phyloP scores from a whole-genome alignment of 2,113 vertebrate genomes.

The Hystrix cristata region DNA sequence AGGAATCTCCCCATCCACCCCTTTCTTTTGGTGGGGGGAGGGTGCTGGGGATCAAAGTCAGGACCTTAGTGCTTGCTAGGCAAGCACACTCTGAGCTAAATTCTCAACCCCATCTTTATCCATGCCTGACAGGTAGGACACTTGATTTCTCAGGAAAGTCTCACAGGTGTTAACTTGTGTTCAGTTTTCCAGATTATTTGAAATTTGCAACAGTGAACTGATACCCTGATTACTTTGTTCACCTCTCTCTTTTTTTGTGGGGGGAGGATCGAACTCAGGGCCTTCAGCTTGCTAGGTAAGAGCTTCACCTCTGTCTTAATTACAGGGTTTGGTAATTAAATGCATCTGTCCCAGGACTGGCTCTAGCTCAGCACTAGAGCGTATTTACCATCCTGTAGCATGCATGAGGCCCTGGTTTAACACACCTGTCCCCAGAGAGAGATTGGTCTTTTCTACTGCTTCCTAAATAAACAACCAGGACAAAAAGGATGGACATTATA shows the following conservation, averaged over 20 bases:
- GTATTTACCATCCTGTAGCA: background rate
- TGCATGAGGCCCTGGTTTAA: background rate
- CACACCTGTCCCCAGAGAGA: background rate
- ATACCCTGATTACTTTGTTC: background rate
- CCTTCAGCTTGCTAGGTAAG: too few species aligned
- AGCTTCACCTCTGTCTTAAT: background rate
- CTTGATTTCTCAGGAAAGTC: background rate
- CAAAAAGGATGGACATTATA: background rate
- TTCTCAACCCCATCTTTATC: too few species aligned
- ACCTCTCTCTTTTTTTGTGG: background rate
- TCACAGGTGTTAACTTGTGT: background rate
- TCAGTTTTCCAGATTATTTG: background rate
- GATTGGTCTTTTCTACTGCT: background rate
- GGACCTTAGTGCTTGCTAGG: too few species aligned
- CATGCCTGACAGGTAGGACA: background rate
- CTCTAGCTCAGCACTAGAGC: background rate
- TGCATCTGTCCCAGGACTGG: background rate
- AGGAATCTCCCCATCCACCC: background rate
- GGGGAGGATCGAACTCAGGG: too few species aligned
- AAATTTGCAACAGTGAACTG: background rate
- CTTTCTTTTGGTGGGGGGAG: too few species aligned
- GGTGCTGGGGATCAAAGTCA: too few species aligned
- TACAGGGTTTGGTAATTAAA: constrained; percentile 14
- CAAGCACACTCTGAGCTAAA: too few species aligned
- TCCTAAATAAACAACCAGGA: constrained; percentile 38